Conservation (phyloP, 1,140 invertebrate species). For the Lamellibrachia luymesi region DNA sequence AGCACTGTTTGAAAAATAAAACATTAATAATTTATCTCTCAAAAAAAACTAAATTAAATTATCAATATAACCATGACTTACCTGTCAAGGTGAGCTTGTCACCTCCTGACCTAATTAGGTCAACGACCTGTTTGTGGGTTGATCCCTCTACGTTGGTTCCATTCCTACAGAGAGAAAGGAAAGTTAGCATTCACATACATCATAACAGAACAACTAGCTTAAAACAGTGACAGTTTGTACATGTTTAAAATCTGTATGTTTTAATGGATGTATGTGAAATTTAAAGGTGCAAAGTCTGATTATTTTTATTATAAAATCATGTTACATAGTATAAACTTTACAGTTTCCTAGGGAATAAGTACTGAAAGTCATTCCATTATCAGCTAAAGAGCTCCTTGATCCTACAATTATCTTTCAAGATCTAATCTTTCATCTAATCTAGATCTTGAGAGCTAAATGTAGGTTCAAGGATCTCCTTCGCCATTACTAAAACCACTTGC, state of each 20-base stretch:
- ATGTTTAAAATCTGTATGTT: neutral
- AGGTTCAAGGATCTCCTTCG: no score
- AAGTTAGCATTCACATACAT: neutral
- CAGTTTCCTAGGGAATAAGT: no score
- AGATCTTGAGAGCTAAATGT: no score
- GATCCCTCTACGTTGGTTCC: constrained; percentile 96
- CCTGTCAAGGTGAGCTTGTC: constrained; percentile 13
- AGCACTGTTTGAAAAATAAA: neutral
- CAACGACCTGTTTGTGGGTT: constrained; percentile 98
- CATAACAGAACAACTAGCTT: neutral
- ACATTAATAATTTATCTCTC: neutral
- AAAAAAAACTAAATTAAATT: neutral
- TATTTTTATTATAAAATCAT: no score
- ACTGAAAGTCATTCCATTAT: no score
- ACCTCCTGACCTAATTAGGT: constrained; percentile 93
- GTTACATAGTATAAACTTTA: no score
- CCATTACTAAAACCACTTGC: no score
- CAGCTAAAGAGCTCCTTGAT: no score
- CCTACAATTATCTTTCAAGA: no score
- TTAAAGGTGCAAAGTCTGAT: no score
- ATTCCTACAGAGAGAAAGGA: constrained; percentile 73
- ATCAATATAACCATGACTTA: neutral
- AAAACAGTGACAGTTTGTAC: no score
- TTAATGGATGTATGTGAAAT: neutral
- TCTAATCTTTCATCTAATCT: no score